A percentile compares a stretch with the other conserved stretches of the same genome.
Conservation (phyloP, 2,113 vertebrate species). For the Sterna hirundo region DNA sequence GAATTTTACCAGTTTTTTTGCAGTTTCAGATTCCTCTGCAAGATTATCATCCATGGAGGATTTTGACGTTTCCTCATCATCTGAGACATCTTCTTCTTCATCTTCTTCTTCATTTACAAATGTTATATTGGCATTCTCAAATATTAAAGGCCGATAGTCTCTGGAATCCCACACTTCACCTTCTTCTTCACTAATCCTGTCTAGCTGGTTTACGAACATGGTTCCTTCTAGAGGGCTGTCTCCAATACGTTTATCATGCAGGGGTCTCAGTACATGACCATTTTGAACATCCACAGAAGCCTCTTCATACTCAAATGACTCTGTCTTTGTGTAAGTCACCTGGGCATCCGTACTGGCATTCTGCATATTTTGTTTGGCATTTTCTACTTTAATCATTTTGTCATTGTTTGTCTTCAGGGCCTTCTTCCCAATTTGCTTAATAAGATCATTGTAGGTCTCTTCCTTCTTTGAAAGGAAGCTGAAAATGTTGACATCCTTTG, state of each 20-base stretch:
- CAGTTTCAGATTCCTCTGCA: slow-evolving; percentile 70
- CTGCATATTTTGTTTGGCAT: slow-evolving; percentile 71
- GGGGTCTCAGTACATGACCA: slow-evolving; percentile 74
- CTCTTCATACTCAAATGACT: slow-evolving; percentile 83
- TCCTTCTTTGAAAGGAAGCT: slow-evolving; percentile 94
- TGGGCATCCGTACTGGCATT: slow-evolving; percentile 79
- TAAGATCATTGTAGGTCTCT: slow-evolving; percentile 94
- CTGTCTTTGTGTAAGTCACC: slow-evolving; percentile 88
- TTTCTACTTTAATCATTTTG: slow-evolving; percentile 68
- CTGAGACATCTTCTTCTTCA: slow-evolving; percentile 68
- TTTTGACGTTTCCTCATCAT: slow-evolving; percentile 85
- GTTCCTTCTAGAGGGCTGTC: slow-evolving; percentile 66
- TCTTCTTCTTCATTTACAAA: slow-evolving; percentile 82
- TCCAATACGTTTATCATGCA: slow-evolving; percentile 60
- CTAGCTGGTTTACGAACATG: slow-evolving; percentile 87
- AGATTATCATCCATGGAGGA: slow-evolving; percentile 89
- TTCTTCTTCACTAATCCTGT: slow-evolving; percentile 87
- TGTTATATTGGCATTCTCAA: slow-evolving; percentile 86
- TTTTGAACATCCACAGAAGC: slow-evolving; percentile 73
- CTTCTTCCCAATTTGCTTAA: slow-evolving; percentile 93
- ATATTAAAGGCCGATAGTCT: slow-evolving; percentile 84
- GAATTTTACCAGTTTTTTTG: slow-evolving; percentile 76
- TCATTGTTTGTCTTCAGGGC: slow-evolving; percentile 49
- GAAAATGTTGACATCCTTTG: slow-evolving; percentile 93
- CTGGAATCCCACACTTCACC: slow-evolving; percentile 84